These are phyloP conservation scores for Drosophila rellima DNA, from an alignment of 2,888 invertebrate species.

Conservation along the genomic window DNA sequence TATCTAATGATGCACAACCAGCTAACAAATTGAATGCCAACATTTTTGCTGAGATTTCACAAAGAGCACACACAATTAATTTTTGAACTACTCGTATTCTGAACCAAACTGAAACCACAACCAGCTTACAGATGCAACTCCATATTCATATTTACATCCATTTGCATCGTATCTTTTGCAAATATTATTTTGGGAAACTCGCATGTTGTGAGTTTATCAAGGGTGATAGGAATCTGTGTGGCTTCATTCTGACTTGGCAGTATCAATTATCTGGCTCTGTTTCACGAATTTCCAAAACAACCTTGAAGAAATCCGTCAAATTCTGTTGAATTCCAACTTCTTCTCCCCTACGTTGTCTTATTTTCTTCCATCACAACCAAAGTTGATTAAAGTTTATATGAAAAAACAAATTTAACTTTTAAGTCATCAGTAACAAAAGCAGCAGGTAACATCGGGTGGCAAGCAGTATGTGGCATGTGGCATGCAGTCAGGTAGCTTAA, in stretches of 20 bases:
- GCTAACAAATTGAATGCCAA: conserved; percentile 55
- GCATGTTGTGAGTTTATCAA: neutral
- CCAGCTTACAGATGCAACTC: neutral
- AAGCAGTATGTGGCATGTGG: conserved; percentile 4
- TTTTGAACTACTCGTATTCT: conserved; percentile 28
- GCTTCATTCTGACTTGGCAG: conserved; percentile 41
- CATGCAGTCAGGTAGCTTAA: conserved; percentile 17
- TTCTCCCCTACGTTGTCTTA: conserved; percentile 35
- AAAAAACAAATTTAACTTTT: conserved; percentile 75
- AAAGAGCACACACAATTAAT: conserved; percentile 58
- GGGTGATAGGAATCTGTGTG: conserved; percentile 29
- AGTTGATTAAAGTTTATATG: conserved; percentile 77
- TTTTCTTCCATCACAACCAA: conserved; percentile 41
- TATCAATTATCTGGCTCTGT: conserved; percentile 69
- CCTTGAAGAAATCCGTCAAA: conserved; percentile 50
- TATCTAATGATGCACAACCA: conserved; percentile 62
- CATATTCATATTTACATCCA: neutral
- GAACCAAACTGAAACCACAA: conserved; percentile 8
- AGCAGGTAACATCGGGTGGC: neutral
- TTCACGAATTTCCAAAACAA: conserved; percentile 49
- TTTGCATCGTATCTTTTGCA: neutral
- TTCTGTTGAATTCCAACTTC: conserved; percentile 18
- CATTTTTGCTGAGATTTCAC: conserved; percentile 35
- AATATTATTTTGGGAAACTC: neutral
- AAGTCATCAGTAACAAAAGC: conserved; percentile 64